These are phyloP conservation scores for Phylloscopus collybita DNA, from an alignment of 2,797 vertebrate genomes.

Conservation along the genomic window DNA sequence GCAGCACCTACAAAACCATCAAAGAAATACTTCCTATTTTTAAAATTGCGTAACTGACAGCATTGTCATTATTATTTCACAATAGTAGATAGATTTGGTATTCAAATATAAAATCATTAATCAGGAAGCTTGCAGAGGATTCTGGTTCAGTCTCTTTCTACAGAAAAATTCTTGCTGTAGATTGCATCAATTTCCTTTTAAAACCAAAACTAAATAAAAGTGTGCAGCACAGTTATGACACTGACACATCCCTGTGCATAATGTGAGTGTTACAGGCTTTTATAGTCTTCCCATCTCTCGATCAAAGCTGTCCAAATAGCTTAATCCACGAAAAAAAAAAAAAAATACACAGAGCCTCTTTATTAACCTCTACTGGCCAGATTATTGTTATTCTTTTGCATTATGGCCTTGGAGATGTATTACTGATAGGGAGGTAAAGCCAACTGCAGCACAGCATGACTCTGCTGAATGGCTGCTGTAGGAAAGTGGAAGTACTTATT, in stretches of 20 bases:
- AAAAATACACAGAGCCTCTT: conserved; percentile 18
- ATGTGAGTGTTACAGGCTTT: background rate
- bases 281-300: background rate
- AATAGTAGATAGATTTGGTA: background rate
- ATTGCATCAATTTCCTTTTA: background rate
- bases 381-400: conserved; percentile 67
- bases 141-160: background rate
- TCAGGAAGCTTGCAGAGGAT: background rate
- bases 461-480: conserved; percentile 21
- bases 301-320: conserved; percentile 44
- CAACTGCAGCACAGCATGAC: conserved; percentile 33
- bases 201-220: background rate
- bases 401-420: conserved; percentile 58
- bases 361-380: conserved; percentile 53
- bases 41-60: background rate
- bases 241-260: background rate
- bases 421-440: conserved; percentile 44
- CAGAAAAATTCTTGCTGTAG: background rate
- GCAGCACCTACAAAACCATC: background rate
- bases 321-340: conserved; percentile 44
- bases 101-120: background rate
- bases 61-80: background rate
- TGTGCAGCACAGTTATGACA: background rate
- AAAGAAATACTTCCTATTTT: background rate
- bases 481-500: conserved; percentile 54